phyloP scores from a whole-genome alignment of 2,888 invertebrate species.

The Eremobia ochroleuca region DNA sequence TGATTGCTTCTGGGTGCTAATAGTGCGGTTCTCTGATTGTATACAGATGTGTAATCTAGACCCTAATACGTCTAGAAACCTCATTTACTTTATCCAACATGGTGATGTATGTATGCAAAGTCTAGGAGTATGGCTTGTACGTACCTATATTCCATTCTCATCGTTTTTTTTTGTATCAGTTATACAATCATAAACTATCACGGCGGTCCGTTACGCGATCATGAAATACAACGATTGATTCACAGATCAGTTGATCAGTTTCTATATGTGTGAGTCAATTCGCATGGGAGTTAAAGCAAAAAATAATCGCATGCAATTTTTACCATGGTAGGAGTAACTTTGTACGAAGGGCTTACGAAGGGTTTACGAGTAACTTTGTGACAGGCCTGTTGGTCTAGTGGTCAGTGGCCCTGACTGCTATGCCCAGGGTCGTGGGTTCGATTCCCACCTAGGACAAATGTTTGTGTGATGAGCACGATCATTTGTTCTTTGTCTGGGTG shows the following conservation, averaged over 20 bases:
- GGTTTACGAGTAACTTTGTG: too few species aligned
- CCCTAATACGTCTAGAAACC: slow-evolving; percentile 49
- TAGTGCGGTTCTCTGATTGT: slow-evolving; percentile 58
- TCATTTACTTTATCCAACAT: slow-evolving; percentile 34
- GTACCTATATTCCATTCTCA: neutral
- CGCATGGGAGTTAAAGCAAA: neutral
- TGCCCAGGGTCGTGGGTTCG: too few species aligned
- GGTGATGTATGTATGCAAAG: slow-evolving; percentile 19
- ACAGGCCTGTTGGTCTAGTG: too few species aligned
- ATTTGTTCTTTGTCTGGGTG: too few species aligned
- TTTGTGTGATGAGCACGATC: too few species aligned
- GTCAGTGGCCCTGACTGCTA: too few species aligned
- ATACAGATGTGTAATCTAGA: slow-evolving; percentile 59
- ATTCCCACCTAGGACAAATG: too few species aligned
- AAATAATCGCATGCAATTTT: neutral
- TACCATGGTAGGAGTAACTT: neutral
- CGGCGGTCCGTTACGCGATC: slow-evolving; percentile 30
- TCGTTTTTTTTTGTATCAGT: slow-evolving; percentile 19
- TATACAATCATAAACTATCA: slow-evolving; percentile 32
- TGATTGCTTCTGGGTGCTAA: slow-evolving; percentile 70
- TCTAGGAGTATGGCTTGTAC: neutral
- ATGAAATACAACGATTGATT: slow-evolving; percentile 36
- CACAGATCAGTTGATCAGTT: slow-evolving; percentile 26
- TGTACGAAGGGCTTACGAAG: too few species aligned
- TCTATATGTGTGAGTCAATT: slow-evolving; percentile 18